Base-by-base conservation (phyloP, 2,888 invertebrate species). In the Argyra leucocephala region DNA sequence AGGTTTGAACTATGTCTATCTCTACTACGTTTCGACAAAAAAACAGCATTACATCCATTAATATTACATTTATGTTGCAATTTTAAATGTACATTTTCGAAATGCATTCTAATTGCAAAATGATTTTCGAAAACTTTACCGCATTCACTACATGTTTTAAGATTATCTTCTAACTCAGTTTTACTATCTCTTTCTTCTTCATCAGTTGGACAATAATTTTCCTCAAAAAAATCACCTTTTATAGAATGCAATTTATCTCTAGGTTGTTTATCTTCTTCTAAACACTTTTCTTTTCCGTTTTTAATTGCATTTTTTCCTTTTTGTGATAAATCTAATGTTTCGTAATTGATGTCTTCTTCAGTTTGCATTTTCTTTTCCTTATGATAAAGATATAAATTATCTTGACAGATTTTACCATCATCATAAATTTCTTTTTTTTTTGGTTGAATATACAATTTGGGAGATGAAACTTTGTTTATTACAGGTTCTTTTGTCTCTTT, bases 1-100 rank as follows among this genome's bases (percentile, higher is more conserved):
- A 91, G 83, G 76, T 97, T 96, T 22, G 93, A 88, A 75, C 93
- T 93, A 79, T 97, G 96, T 2, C 94, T 85, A 74, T 97, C 96
- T 72, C 96, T 87, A 74, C 91, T 93, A 66, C 94, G 83, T 76
- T 94, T 96, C 0, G 96, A 95, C 6, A 94, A 91, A 77, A 96
- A 97, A 0, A 94, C 91, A 0, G 96, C 96, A 80, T 91, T 91
- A 78, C 97, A 97, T 1, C 96, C 95, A 70, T 95, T 95, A 26
- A 94, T 89, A 74, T 89, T 92, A 81, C 97, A 97, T 76, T 91
- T 92, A 80, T 96, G 96, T 90, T 95, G 93, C 67, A 96, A 81
- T 80, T 96, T 96, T 64, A 96, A 85, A 80, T 97, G 96, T 12
- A 93, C 91, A 78, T 93, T 96, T 82, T 95, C 95, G 78, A 94